Evolutionary conservation across 2,113 vertebrate species (phyloP).

Genomic region (Phrynosoma blainvillii): DNA sequence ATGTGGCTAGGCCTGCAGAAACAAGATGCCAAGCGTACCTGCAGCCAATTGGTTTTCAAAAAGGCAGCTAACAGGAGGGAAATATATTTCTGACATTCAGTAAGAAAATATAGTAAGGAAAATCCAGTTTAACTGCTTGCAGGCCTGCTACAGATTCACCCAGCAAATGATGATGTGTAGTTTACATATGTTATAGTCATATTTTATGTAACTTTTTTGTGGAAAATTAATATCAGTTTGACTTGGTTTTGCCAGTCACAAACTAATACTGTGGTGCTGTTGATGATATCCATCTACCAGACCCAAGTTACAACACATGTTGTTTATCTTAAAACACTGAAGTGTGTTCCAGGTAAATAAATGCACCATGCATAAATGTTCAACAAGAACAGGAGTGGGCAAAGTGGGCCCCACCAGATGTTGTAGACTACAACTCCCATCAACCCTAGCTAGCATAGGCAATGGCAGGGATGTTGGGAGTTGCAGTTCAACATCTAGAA

Average conservation of each 20-base stretch:
- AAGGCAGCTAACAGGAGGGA: not conserved
- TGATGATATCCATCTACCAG: not conserved
- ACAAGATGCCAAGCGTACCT: not conserved
- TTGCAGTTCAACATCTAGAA: no score
- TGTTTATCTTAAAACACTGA: not conserved
- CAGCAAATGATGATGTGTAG: not conserved
- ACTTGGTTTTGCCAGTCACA: not conserved
- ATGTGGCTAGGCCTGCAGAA: not conserved
- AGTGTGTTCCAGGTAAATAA: not conserved
- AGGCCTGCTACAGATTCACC: not conserved
- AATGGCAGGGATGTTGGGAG: no score
- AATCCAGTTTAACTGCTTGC: not conserved
- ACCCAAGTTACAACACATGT: not conserved
- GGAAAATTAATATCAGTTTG: not conserved
- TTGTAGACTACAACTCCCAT: no score
- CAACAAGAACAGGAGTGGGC: not conserved
- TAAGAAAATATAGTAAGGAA: not conserved
- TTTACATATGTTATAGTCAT: not conserved
- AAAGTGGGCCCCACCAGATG: no score
- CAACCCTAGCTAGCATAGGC: no score
- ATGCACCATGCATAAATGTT: not conserved
- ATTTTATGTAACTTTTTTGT: not conserved
- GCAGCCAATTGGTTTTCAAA: not conserved
- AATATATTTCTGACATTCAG: not conserved
- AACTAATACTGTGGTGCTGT: not conserved